Percentiles rank a stretch among this genome's conserved stretches.
These are phyloP conservation scores for Spodoptera picta DNA, from an alignment of 2,888 invertebrate genomes.

Conservation along the genomic window DNA sequence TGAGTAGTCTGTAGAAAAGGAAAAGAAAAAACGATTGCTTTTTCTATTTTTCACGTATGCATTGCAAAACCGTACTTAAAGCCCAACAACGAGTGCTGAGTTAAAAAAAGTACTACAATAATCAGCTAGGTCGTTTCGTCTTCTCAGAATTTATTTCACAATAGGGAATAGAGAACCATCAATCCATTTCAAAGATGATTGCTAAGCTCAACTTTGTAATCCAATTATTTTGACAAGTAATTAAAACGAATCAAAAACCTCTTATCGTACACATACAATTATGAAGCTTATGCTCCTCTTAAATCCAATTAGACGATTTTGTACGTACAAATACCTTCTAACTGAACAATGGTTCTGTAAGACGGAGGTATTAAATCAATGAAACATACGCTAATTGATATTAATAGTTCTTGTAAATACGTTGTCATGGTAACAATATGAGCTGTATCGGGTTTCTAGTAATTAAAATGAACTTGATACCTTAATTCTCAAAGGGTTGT, in stretches of 20 bases:
- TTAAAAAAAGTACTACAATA: no score
- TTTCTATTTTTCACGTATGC: no score
- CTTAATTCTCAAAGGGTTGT: constrained; percentile 7
- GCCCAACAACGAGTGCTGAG: no score
- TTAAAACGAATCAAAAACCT: neutral
- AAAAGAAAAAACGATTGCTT: no score
- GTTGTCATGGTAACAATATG: constrained; percentile 21
- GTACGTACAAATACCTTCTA: constrained; percentile 11
- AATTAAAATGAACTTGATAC: constrained; percentile 17
- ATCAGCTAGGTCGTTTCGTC: no score
- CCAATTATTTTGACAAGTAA: no score
- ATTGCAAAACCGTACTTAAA: no score
- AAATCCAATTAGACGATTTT: constrained; percentile 26
- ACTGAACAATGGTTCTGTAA: constrained; percentile 31
- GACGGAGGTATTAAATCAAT: constrained; percentile 22
- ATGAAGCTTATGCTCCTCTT: constrained; percentile 4
- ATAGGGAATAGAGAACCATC: no score
- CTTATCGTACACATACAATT: neutral
- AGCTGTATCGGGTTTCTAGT: constrained; percentile 16
- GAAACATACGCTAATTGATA: constrained; percentile 38
- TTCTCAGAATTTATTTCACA: no score
- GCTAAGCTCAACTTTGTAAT: neutral
- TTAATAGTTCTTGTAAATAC: constrained; percentile 32
- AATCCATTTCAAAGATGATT: no score
- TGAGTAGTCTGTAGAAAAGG: no score